phyloP scores from a whole-genome alignment of 1,140 invertebrate genomes.

The Leptinotarsa defecta region DNA sequence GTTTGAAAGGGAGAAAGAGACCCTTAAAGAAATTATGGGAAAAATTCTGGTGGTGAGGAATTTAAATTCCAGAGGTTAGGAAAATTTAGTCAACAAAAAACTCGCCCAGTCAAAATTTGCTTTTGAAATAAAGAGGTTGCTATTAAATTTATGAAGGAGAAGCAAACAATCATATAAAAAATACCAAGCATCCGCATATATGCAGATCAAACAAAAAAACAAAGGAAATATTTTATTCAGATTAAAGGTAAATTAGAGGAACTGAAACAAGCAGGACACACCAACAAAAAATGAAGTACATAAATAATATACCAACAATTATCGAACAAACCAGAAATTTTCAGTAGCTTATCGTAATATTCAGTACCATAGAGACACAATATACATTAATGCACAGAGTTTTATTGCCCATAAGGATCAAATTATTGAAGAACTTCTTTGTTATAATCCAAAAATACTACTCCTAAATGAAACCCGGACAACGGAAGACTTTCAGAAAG shows the following conservation, averaged over 20 bases:
- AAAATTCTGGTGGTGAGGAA: not conserved
- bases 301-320: too few relatives aligned
- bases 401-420: not conserved
- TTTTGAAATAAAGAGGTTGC: not conserved
- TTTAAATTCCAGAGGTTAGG: constrained; percentile 15
- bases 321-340: too few relatives aligned
- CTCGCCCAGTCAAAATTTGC: not conserved
- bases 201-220: too few relatives aligned
- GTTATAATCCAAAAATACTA: not conserved
- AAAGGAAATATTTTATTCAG: too few relatives aligned
- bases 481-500: not conserved
- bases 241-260: too few relatives aligned
- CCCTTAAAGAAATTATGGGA: not conserved
- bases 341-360: not conserved
- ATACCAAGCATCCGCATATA: too few relatives aligned
- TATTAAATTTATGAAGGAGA: not conserved
- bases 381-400: constrained; percentile 12
- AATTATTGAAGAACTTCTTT: too few relatives aligned
- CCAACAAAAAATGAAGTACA: too few relatives aligned
- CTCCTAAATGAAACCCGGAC: not conserved
- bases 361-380: not conserved
- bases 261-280: too few relatives aligned
- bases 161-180: not conserved
- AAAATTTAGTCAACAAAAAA: constrained; percentile 5
- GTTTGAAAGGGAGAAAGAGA: not conserved